Evolutionary conservation across 2,113 vertebrate genomes (phyloP), one percentile per base, ranked within the genome.

Genomic region (Ascaphus truei): DNA sequence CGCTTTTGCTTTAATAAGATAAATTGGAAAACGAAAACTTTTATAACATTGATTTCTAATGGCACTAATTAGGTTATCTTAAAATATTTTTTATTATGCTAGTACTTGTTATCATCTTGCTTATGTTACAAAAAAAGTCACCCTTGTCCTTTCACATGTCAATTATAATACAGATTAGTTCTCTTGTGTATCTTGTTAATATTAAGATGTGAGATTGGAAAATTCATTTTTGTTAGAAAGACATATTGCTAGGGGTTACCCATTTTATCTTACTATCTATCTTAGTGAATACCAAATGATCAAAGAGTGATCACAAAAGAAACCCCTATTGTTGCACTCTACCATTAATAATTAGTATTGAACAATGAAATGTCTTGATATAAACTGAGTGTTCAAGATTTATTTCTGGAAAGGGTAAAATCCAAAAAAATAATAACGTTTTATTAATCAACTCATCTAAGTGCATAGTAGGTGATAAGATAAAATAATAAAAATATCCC

Each of bases 211-310:
- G 33, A 0, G 47, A 5, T 2, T 37, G 51, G 20, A 61, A 26
- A 4, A 0, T n/a, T 1, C 3, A 2, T 25, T 47, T 12, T 10
- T 33, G 26, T 20, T 36, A 23, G 41, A 13, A 18, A 52, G 20
- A 15, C 11, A 31, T 16, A 48, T 12, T 65, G 29, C 36, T 48
- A 10, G 36, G 3, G 7, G 5, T 18, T 10, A 1, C 3, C 11
- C 36, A 45, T n/a, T 39, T 63, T 68, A 68, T 59, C 55, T 58
- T 29, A 31, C 18, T 37, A 50, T 20, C n/a, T n/a, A n/a, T n/a
- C n/a, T n/a, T n/a, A n/a, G n/a, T n/a, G n/a, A n/a, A n/a, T n/a
- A n/a, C n/a, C n/a, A n/a, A n/a, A n/a, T n/a, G n/a, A n/a, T n/a
- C n/a, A n/a, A n/a, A n/a, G n/a, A n/a, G n/a, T n/a, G n/a, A n/a